Percentiles rank a stretch among this genome's conserved stretches.
Conservation (phyloP, 2,888 invertebrate genomes). For the Buathra laborator region DNA sequence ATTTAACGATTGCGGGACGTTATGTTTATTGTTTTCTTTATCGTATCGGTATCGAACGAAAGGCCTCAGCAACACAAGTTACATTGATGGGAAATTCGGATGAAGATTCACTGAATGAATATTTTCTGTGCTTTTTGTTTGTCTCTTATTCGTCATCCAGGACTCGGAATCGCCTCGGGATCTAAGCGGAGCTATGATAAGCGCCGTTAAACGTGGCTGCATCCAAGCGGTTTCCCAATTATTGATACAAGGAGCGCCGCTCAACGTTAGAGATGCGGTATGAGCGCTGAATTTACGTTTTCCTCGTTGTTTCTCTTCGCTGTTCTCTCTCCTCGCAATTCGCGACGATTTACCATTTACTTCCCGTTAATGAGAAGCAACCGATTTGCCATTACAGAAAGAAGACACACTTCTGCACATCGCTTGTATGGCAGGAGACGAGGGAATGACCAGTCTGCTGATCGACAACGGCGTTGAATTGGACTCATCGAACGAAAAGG, state of each 20-base stretch:
- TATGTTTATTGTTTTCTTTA: constrained; percentile 43
- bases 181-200: constrained; percentile 83
- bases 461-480: constrained; percentile 85
- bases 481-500: constrained; percentile 88
- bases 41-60: not conserved
- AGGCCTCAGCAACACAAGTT: constrained; percentile 2
- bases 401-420: constrained; percentile 88
- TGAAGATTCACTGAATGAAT: constrained; percentile 24
- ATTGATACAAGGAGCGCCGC: constrained; percentile 82
- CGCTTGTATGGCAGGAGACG: constrained; percentile 85
- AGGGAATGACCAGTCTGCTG: constrained; percentile 81
- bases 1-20: constrained; percentile 58
- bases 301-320: not conserved
- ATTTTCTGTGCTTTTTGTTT: constrained; percentile 63
- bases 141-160: constrained; percentile 71
- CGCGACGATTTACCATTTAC: constrained; percentile 1
- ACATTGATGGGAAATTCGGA: not conserved
- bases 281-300: constrained; percentile 41
- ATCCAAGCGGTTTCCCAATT: constrained; percentile 83
- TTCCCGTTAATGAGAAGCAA: not conserved
- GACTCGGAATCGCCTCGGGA: constrained; percentile 83
- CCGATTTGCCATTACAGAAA: constrained; percentile 84
- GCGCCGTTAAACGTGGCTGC: constrained; percentile 83
- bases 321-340: not conserved
- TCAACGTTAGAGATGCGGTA: constrained; percentile 83